Percentiles rank a stretch among this genome's conserved stretches.
Conservation (phyloP, 2,113 vertebrate species). For the Cephalopterus ornatus region DNA sequence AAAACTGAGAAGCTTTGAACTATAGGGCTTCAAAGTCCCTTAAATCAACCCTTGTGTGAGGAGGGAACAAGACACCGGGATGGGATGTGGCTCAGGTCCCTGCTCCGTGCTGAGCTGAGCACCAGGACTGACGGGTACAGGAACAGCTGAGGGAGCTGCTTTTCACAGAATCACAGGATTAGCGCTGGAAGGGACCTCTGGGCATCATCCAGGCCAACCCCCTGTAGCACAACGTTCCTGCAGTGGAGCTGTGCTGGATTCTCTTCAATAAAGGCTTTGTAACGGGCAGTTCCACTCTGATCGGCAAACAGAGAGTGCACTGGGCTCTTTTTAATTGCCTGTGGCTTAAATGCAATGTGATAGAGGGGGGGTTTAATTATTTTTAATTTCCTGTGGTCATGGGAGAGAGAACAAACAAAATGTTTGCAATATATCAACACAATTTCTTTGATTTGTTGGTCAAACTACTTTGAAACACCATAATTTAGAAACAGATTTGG, state of each 20-base stretch:
- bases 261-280: neutral
- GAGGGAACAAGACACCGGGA: neutral
- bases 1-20: accelerated
- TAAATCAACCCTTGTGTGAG: accelerated
- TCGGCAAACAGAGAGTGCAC: neutral
- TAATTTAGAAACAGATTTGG: neutral
- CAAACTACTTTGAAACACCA: neutral
- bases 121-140: accelerated
- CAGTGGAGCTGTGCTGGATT: neutral
- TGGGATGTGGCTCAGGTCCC: neutral
- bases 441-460: neutral
- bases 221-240: accelerated
- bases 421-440: neutral
- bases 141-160: neutral
- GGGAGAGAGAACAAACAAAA: neutral
- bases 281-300: neutral
- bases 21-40: accelerated
- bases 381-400: neutral
- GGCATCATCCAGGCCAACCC: accelerated
- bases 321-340: neutral
- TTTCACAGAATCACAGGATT: neutral
- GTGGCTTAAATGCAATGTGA: neutral
- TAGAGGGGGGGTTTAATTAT: accelerated
- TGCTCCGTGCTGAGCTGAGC: neutral
- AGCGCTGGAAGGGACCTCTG: neutral